Evolutionary conservation across 2,888 invertebrate species (phyloP).

Genomic region (Carabus problematicus): DNA sequence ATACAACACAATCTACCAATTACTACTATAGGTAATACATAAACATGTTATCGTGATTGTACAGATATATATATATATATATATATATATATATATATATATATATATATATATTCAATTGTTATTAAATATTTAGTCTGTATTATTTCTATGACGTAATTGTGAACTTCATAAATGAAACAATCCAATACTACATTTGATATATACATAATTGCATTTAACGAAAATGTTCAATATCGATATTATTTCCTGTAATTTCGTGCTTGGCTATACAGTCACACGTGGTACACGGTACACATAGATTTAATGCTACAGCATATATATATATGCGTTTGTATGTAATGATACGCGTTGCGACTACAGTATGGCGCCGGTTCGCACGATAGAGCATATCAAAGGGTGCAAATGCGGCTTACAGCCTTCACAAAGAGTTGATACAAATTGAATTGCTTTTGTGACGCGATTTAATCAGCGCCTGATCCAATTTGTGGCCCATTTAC

Average conservation of each 20-base stretch:
- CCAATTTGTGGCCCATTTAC: slow-evolving; percentile 38
- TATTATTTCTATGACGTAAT: neutral
- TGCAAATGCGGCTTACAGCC: slow-evolving; percentile 20
- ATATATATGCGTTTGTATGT: too few species aligned
- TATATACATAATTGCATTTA: too few species aligned
- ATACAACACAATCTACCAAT: neutral
- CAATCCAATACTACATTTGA: too few species aligned
- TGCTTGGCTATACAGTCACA: too few species aligned
- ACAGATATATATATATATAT: slow-evolving; percentile 18
- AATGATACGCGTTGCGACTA: neutral
- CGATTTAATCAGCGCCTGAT: slow-evolving; percentile 38
- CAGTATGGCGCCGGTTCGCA: neutral
- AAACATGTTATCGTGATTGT: neutral
- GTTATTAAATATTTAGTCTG: slow-evolving; percentile 1
- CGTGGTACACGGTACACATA: too few species aligned
- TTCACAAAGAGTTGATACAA: slow-evolving; percentile 37
- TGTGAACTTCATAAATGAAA: too few species aligned
- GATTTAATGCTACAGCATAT: too few species aligned
- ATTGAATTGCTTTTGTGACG: slow-evolving; percentile 41
- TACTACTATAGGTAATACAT: neutral
- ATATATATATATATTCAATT: slow-evolving; percentile 8
- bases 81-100: slow-evolving; percentile 27
- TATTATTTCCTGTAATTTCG: too few species aligned
- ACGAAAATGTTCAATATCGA: too few species aligned
- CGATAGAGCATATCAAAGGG: slow-evolving; percentile 34